Conservation (phyloP, 2,113 vertebrate species). For the Candoia aspera region DNA sequence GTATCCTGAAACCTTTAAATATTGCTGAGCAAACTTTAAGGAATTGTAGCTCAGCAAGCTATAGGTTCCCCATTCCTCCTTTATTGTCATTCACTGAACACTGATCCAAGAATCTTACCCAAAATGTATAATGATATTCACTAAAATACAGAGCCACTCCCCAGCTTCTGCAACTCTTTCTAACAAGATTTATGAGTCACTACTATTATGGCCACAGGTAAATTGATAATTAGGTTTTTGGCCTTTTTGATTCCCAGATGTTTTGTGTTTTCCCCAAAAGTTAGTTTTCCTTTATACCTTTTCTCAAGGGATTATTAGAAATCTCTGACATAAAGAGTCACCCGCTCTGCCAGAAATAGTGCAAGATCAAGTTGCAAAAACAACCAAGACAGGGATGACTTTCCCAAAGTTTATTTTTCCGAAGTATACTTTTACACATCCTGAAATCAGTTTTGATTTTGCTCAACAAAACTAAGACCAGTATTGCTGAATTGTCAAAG, state of each 20-base stretch:
- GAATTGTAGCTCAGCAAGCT: background rate
- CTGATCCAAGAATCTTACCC: background rate
- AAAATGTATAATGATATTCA: background rate
- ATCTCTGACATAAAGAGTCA: background rate
- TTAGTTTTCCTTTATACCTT: background rate
- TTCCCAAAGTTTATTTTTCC: constrained; percentile 8
- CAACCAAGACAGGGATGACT: background rate
- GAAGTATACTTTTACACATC: constrained; percentile 1
- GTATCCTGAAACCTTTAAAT: background rate
- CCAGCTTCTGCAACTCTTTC: background rate
- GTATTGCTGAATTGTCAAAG: background rate
- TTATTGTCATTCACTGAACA: background rate
- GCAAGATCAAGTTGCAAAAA: constrained; percentile 2
- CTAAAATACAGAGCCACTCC: background rate
- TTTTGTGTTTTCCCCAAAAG: background rate
- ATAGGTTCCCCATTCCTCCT: background rate
- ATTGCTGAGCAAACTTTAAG: background rate
- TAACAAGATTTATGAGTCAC: background rate
- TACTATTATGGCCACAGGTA: background rate
- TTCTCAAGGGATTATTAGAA: constrained; percentile 2
- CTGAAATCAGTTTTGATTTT: background rate
- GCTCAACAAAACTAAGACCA: too few species aligned
- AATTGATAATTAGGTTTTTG: background rate
- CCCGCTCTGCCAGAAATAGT: background rate
- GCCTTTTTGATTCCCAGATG: background rate